Percentiles rank a stretch among this genome's conserved stretches.
phyloP scores from a whole-genome alignment of 2,113 vertebrate species.

The Rhombomys opimus region DNA sequence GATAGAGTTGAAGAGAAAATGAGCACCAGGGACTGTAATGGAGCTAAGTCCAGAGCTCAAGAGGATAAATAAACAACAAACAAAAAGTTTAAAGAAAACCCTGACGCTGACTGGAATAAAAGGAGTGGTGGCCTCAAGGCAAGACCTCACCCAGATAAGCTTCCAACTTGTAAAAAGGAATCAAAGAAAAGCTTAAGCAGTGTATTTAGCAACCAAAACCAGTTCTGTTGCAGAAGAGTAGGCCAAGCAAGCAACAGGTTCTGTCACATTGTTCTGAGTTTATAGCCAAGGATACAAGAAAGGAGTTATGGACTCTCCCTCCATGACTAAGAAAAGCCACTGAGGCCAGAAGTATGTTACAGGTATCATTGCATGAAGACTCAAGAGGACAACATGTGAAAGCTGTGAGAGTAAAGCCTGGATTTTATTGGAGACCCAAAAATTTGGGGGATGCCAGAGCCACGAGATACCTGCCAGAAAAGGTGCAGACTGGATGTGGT shows the following conservation, averaged over 20 bases:
- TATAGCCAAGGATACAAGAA: no score
- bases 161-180: not conserved
- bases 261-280: no score
- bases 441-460: not conserved
- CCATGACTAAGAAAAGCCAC: no score
- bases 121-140: no score
- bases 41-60: not conserved
- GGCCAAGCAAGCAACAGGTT: no score
- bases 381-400: not conserved
- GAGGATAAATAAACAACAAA: not conserved
- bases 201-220: no score
- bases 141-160: no score
- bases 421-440: not conserved
- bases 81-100: no score
- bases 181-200: not conserved
- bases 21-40: not conserved
- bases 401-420: no score
- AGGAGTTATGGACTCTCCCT: no score
- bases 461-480: not conserved
- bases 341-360: not conserved
- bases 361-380: not conserved
- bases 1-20: not conserved
- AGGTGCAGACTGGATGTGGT: not conserved
- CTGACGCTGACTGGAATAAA: no score
- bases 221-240: no score